Evolutionary conservation across 2,797 vertebrate genomes (phyloP).

Genomic region (Falco berigora): DNA sequence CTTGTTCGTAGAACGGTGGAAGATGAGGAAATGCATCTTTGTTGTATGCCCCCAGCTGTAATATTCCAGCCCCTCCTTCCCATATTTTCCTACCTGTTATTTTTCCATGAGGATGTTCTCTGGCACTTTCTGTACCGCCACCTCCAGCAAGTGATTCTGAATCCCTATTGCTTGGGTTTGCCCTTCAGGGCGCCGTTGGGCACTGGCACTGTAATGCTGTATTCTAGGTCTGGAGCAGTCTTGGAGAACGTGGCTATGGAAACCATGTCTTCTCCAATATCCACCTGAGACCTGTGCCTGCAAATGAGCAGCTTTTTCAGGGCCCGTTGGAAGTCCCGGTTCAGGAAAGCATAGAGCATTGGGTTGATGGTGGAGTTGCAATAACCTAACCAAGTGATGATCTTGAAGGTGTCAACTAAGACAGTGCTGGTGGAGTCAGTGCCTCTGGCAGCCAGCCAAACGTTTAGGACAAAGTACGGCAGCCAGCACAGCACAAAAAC

Average conservation of each 20-base stretch:
- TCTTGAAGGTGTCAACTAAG: constrained; percentile 64
- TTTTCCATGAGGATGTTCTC: background rate
- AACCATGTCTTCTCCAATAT: constrained; percentile 69
- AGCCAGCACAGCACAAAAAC: constrained; percentile 72
- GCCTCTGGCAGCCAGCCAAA: constrained; percentile 64
- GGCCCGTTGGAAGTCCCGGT: constrained; percentile 71
- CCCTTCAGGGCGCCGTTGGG: background rate
- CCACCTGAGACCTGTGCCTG: constrained; percentile 66
- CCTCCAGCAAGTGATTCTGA: background rate
- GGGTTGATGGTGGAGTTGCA: constrained; percentile 76
- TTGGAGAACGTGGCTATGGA: constrained; percentile 73
- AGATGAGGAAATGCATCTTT: background rate
- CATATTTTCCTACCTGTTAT: rapidly evolving
- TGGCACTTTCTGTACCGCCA: background rate
- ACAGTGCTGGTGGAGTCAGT: background rate
- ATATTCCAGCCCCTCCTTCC: background rate
- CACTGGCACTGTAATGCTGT: background rate
- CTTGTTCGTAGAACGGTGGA: background rate
- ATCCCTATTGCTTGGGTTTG: constrained; percentile 17
- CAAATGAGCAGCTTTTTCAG: constrained; percentile 70
- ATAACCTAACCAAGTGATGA: constrained; percentile 74
- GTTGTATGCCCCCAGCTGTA: background rate
- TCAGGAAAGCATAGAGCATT: constrained; percentile 73
- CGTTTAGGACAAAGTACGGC: constrained; percentile 70
- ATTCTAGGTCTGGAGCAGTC: constrained; percentile 66